These are phyloP conservation scores for Bergia sp. DNA, from an alignment of 92 coral and sea anemone genomes.

Conservation along the genomic window DNA sequence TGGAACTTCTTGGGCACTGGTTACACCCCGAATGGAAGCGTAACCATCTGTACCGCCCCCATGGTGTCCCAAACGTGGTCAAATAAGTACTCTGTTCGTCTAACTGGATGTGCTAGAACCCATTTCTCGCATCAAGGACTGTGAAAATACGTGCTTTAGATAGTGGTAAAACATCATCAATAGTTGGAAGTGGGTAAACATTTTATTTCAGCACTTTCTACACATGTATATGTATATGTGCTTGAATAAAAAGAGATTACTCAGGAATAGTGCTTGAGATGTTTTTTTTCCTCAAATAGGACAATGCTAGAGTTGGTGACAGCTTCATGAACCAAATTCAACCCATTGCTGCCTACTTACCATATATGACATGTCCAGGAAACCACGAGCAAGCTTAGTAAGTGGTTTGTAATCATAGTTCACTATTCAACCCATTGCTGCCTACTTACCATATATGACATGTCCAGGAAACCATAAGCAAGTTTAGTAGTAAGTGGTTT, in stretches of 20 bases:
- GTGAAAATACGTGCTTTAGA: conserved; percentile 16
- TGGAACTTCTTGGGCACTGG: conserved; percentile 48
- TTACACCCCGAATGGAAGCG: conserved; percentile 40
- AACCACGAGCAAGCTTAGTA: conserved; percentile 81
- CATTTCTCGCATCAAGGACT: background rate
- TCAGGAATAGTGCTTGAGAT: no score
- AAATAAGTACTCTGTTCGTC: conserved; percentile 38
- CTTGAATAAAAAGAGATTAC: no score
- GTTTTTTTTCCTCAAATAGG: background rate
- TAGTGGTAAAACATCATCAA: conserved; percentile 15
- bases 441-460: background rate
- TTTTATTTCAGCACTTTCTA: no score
- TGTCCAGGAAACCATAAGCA: conserved; percentile 45
- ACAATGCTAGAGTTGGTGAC: conserved; percentile 61
- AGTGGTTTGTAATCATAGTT: conserved; percentile 35
- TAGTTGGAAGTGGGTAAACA: no score
- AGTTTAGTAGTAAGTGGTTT: background rate
- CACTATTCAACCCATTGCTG: no score
- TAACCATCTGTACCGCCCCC: conserved; percentile 34
- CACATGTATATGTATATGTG: no score
- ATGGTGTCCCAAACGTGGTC: conserved; percentile 46
- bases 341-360: conserved; percentile 80
- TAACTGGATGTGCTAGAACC: no score
- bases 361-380: conserved; percentile 95
- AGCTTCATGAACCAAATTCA: conserved; percentile 88